Evolutionary conservation across 2,888 invertebrate genomes (phyloP), one percentile per base, ranked within the genome.

Genomic region (Acanthosoma haemorrhoidale): DNA sequence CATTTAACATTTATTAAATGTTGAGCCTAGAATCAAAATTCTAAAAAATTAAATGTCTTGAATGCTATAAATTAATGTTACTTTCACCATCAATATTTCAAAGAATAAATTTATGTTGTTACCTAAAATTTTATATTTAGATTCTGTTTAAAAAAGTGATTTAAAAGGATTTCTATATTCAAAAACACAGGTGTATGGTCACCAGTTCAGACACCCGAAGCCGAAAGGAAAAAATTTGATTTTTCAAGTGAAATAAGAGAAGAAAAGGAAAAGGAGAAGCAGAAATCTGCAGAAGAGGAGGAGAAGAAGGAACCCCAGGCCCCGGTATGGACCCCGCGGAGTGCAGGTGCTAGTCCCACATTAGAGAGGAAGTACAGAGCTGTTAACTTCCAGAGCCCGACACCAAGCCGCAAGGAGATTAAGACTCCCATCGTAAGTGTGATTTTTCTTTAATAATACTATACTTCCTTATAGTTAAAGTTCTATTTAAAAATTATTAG

Each of bases 301-400:
- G 69, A 70, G 58, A 67, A 69, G 38, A 71, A 72, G 78, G 83
- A 86, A 74, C 85, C 87, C 67, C 83, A 88, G 70, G 85, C 86
- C 59, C 87, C 91, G 18, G 83, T 92, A 75, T 93, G 93, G 93
- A 88, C 88, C 31, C 92, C 93, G 11, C 85, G 85, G 76, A 85
- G 84, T 77, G 86, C 87, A 60, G 85, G 84, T 73, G 84, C 90
- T 36, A 91, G 91, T 77, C 92, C 92, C 41, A 84, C 84, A 67
- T 81, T 85, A 31, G 88, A 88, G 75, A 84, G 90, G 75, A 92
- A 91, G 80, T 93, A 92, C 82, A 85, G 89, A 73, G 90, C 93
- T 4, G 89, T 93, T 60, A 88, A 82, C 76, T 90, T 89, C 76
- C 88, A 88, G 77, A 88, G 89, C 68, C 88, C 89, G 60, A 83